A percentile compares a stretch with the other conserved stretches of the same genome.
Evolutionary conservation across 2,888 invertebrate genomes (phyloP).

Genomic region (Miltochrista miniata): DNA sequence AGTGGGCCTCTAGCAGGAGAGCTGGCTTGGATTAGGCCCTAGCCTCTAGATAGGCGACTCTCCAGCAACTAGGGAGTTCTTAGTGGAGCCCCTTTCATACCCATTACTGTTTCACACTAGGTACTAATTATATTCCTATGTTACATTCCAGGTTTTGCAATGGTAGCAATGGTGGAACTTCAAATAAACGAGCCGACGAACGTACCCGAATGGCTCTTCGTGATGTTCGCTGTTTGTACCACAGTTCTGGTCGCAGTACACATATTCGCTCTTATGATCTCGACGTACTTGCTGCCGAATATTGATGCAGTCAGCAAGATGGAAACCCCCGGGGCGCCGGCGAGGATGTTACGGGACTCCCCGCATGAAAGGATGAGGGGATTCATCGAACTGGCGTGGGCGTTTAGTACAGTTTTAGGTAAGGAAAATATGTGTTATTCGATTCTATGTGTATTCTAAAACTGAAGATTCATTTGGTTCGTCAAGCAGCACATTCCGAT

Average conservation of each 20-base stretch:
- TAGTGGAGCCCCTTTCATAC: not conserved
- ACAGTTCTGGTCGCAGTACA: constrained; percentile 96
- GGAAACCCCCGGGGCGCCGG: constrained; percentile 72
- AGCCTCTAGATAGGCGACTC: too few species aligned
- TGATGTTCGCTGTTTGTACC: constrained; percentile 95
- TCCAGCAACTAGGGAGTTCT: too few species aligned
- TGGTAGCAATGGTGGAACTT: constrained; percentile 98
- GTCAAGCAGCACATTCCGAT: too few species aligned
- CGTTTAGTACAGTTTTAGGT: constrained; percentile 95
- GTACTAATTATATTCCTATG: too few species aligned
- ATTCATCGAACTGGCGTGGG: constrained; percentile 97
- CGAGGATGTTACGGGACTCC: constrained; percentile 82
- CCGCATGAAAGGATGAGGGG: constrained; percentile 92
- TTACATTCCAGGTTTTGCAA: constrained; percentile 90
- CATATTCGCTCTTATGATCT: constrained; percentile 97
- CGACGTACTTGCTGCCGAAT: constrained; percentile 96
- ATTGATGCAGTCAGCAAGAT: constrained; percentile 95
- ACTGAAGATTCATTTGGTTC: too few species aligned
- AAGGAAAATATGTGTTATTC: constrained; percentile 27
- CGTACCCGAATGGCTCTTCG: constrained; percentile 92
- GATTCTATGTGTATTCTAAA: too few species aligned
- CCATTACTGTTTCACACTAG: not conserved
- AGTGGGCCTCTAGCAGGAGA: too few species aligned
- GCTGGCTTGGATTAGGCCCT: too few species aligned
- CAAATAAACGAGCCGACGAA: constrained; percentile 92